A percentile compares a stretch with the other conserved stretches of the same genome.
Conservation (phyloP, 2,888 invertebrate genomes). For the Dromius quadrimaculatus region DNA sequence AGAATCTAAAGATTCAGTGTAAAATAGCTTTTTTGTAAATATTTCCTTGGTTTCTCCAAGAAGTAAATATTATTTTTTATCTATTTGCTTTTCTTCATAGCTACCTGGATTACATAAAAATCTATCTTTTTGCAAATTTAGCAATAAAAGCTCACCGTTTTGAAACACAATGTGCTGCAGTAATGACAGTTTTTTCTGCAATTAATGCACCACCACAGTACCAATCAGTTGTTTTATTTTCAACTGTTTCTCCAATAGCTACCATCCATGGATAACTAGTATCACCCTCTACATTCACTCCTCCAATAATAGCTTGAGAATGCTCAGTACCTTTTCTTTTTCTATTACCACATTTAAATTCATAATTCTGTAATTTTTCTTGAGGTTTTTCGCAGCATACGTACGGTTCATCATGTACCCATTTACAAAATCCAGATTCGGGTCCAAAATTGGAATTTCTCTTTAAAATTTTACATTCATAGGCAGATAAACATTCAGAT, state of each 20-base stretch:
- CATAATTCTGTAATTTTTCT: constrained; percentile 13
- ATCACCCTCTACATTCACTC: neutral
- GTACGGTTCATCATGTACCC: constrained; percentile 18
- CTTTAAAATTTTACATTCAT: constrained; percentile 27
- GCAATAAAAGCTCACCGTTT: constrained; percentile 36
- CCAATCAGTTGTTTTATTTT: constrained; percentile 39
- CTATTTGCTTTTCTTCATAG: too few species aligned
- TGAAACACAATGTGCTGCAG: constrained; percentile 49
- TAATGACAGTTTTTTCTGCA: constrained; percentile 38
- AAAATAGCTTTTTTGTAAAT: too few species aligned
- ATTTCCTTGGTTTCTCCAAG: too few species aligned
- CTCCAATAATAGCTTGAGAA: constrained; percentile 45
- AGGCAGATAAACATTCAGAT: constrained; percentile 29
- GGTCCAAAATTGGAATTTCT: constrained; percentile 7
- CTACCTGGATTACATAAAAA: too few species aligned
- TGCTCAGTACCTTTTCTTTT: neutral
- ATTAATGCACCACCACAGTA: constrained; percentile 48
- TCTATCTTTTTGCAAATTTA: too few species aligned
- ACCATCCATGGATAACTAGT: constrained; percentile 44
- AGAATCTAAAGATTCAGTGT: too few species aligned
- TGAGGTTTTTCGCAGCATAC: constrained; percentile 46
- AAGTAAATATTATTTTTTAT: too few species aligned
- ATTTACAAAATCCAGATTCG: constrained; percentile 33
- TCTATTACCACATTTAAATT: constrained; percentile 15
- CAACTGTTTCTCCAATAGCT: constrained; percentile 35